Conservation (phyloP, 1,140 invertebrate genomes). For the Lordiphosa clarofinis region DNA sequence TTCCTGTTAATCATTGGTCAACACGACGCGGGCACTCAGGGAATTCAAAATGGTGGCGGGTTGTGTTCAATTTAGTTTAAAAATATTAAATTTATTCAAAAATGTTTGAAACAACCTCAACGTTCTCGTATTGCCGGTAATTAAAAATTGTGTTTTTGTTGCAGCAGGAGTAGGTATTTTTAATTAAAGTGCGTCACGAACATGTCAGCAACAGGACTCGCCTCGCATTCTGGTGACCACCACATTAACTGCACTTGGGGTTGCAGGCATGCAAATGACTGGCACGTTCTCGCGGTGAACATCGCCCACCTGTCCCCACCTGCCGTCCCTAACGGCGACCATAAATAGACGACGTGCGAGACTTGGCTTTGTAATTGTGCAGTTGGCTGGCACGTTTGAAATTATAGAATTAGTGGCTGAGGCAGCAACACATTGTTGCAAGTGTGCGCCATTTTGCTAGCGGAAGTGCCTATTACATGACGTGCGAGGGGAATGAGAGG, state of each 20-base stretch:
- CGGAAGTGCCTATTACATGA: constrained; percentile 62
- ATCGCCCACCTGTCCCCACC: constrained; percentile 17
- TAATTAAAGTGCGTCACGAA: constrained; percentile 60
- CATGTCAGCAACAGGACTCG: constrained; percentile 18
- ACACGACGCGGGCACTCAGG: background rate
- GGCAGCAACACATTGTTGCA: constrained; percentile 35
- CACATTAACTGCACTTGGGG: constrained; percentile 41
- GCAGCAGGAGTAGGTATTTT: constrained; percentile 40
- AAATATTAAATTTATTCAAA: constrained; percentile 33
- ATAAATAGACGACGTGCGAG: constrained; percentile 47
- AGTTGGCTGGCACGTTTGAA: constrained; percentile 44
- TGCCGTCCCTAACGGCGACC: constrained; percentile 22
- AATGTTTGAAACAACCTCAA: background rate
- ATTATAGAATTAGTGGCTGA: constrained; percentile 64
- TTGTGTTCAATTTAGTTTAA: constrained; percentile 11
- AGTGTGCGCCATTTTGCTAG: constrained; percentile 50
- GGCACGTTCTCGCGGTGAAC: constrained; percentile 24
- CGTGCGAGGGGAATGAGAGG: too few species aligned
- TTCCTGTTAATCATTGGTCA: constrained; percentile 3
- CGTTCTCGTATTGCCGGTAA: constrained; percentile 53
- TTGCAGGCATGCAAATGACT: constrained; percentile 50
- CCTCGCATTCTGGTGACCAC: constrained; percentile 6
- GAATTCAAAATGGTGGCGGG: constrained; percentile 13
- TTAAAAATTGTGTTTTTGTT: constrained; percentile 45
- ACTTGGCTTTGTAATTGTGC: constrained; percentile 23